Conservation (phyloP, 35 echinoderm and acorn worm species). For the Ophioderma brevispina region DNA sequence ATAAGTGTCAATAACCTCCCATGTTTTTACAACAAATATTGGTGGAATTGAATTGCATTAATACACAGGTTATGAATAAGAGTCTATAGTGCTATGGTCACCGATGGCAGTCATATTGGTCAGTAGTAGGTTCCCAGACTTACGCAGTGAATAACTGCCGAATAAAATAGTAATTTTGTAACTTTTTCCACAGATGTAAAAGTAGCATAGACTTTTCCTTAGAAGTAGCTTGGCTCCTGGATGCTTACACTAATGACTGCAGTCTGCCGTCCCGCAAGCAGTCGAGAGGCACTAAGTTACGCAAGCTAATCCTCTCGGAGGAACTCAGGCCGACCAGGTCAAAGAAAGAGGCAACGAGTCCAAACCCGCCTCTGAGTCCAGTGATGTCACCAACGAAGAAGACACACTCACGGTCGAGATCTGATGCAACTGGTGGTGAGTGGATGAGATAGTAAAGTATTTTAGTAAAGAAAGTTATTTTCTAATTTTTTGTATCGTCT, state of each 20-base stretch:
- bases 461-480: too few relatives aligned
- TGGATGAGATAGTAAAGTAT: too few relatives aligned
- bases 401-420: constrained; percentile 87
- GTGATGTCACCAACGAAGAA: constrained; percentile 79
- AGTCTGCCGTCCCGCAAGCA: constrained; percentile 70
- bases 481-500: too few relatives aligned
- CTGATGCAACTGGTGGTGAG: constrained; percentile 89
- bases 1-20: too few relatives aligned
- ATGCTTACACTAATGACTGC: constrained; percentile 80
- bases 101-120: too few relatives aligned
- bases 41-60: too few relatives aligned
- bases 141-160: too few relatives aligned
- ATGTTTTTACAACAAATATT: too few relatives aligned
- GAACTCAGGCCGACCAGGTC: constrained; percentile 61
- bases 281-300: constrained; percentile 79
- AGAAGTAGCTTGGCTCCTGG: constrained; percentile 81
- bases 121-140: too few relatives aligned
- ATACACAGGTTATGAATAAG: too few relatives aligned
- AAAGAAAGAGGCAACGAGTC: constrained; percentile 27
- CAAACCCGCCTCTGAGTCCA: background rate
- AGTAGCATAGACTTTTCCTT: constrained; percentile 92
- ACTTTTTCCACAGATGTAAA: constrained; percentile 75
- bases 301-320: constrained; percentile 87
- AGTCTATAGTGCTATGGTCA: too few relatives aligned
- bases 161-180: too few relatives aligned